Base-by-base conservation (phyloP, 1,140 invertebrate species). In the Rhynchophorus ferrugineus region DNA sequence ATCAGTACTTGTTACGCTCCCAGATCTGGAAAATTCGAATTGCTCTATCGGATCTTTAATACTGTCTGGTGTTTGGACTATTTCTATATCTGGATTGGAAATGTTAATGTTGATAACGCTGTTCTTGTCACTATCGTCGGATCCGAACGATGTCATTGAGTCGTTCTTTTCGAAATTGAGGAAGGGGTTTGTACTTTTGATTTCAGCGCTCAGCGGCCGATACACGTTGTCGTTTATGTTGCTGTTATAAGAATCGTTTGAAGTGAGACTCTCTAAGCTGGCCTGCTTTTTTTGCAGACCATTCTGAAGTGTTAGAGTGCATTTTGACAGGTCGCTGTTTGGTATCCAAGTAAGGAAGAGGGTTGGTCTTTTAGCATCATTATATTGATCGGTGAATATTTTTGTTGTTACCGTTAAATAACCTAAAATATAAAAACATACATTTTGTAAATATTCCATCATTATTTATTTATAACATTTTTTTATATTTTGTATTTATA, bases 261-360 rank as follows among this genome's bases (percentile, higher is more conserved):
- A 69, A 20, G 54, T 60, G 16, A 69, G 51, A 46, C 66, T 69
- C 46, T 69, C 69, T 17, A 64, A 39, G 44, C 66, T 67, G 3
- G 46, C 63, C 46, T 63, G 60, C 48, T 70, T 71, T 39, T 66
- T 63, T n/a, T 63, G 61, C 42, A 50, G 20, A 39, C 50, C 61
- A 18, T 57, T 42, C 46, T 38, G 45, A 57, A 42, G 59, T 61
- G 37, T 46, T 54, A 37, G 51, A 1, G 89, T 89, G 67, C 92
- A 89, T 69, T 86, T 91, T 47, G 84, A 80, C n/a, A 95, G 69
- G 0, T 89, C 89, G 2, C 81, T 81, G 68, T 95, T 95, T 0
- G 93, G 92, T 59, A 95, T 92, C 93, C 93, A 96, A 44, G 88
- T 92, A 0, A 96, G 75, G 52, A 92, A 83, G 1, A 95, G 68